Evolutionary conservation across 2,888 invertebrate species (phyloP).

Genomic region (Xestia c-nigrum): DNA sequence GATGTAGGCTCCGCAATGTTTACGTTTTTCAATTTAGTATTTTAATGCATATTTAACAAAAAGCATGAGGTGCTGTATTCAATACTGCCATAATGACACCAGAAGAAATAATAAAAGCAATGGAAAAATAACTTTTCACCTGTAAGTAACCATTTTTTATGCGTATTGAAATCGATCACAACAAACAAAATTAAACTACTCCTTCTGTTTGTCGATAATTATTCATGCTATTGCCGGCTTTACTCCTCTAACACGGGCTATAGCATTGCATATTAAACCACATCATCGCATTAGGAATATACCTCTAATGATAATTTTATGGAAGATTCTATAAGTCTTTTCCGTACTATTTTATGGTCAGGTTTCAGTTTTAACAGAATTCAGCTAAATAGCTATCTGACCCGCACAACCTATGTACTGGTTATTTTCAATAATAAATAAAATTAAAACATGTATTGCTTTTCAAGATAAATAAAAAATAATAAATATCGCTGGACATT

Average conservation of each 20-base stretch:
- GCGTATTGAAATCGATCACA: background rate
- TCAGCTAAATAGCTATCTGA: background rate
- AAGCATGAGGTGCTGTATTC: slow-evolving; percentile 82
- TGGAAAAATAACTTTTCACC: slow-evolving; percentile 81
- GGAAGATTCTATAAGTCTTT: background rate
- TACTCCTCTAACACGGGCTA: background rate
- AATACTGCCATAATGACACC: slow-evolving; percentile 79
- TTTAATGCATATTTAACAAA: slow-evolving; percentile 49
- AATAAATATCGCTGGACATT: too few species aligned
- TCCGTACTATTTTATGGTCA: background rate
- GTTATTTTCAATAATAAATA: background rate
- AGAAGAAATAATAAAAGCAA: slow-evolving; percentile 77
- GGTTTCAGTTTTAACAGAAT: background rate
- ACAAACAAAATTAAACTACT: background rate
- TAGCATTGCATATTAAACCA: background rate
- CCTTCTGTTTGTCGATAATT: background rate
- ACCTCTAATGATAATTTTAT: too few species aligned
- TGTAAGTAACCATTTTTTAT: slow-evolving; percentile 73
- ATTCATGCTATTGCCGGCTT: background rate
- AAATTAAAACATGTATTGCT: background rate
- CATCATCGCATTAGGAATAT: background rate
- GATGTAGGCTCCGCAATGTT: slow-evolving; percentile 32
- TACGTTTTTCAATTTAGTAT: slow-evolving; percentile 31
- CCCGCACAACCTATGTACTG: background rate
- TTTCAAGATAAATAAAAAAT: too few species aligned